Percentiles rank a stretch among this genome's conserved stretches.
Conservation (phyloP, 1,140 invertebrate genomes). For the Leguminivora glycinivorella region DNA sequence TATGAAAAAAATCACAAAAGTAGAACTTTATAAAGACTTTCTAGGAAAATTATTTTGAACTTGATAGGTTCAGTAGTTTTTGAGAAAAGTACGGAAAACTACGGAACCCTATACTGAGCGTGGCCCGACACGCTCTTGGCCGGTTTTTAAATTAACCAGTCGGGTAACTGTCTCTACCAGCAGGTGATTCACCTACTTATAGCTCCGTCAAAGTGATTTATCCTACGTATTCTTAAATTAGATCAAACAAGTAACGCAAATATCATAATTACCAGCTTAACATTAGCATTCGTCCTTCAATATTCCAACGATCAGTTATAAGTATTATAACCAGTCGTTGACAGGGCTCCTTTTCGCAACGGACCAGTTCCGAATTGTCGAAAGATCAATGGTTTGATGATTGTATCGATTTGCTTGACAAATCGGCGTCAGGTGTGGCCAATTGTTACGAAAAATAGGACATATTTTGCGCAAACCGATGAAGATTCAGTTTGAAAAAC, state of each 20-base stretch:
- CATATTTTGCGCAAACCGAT: background rate
- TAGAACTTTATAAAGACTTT: too few relatives aligned
- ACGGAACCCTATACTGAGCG: too few relatives aligned
- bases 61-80: too few relatives aligned
- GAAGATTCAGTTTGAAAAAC: background rate
- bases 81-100: too few relatives aligned
- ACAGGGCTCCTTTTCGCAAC: slow-evolving; percentile 1
- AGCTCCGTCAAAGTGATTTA: too few relatives aligned
- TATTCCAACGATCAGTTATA: background rate
- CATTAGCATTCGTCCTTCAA: background rate
- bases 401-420: slow-evolving; percentile 7
- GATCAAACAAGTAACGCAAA: background rate
- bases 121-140: too few relatives aligned
- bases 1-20: too few relatives aligned
- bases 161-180: too few relatives aligned
- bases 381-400: slow-evolving; percentile 5
- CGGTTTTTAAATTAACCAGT: too few relatives aligned
- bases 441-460: background rate
- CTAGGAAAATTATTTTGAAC: too few relatives aligned
- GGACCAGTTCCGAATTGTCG: background rate
- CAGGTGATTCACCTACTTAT: too few relatives aligned
- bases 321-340: background rate
- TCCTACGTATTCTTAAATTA: background rate
- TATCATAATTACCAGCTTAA: background rate
- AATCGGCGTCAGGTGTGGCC: background rate